Base-by-base conservation (phyloP, 2,113 vertebrate species). In the Verasper variegatus region DNA sequence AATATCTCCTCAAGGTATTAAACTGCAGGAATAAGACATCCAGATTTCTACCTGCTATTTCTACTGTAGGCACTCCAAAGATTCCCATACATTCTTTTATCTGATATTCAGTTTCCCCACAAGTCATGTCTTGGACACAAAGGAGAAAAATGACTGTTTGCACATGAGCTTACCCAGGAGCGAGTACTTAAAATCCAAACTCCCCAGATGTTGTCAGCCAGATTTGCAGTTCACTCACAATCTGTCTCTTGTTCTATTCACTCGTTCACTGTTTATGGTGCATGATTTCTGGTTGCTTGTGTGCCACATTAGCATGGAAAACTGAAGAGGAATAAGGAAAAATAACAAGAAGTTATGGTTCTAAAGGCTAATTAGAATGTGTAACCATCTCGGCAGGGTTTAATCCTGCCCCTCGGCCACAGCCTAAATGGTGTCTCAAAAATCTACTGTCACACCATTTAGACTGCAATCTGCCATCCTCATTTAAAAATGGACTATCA, bases 281-380 rank as follows among this genome's bases (percentile, higher is more conserved):
- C 40, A 24, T 9, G 14, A 20, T 26, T 65, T 21, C 21, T 47
- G 21, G 7, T 26, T 45, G 59, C n/a, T 3, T 40, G 8, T 40
- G 12, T 37, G 18, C 11, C 27, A 37, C 27, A 1, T n/a, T n/a
- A 60, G 9, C 4, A 11, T 27, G 0, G 31, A 59, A 17, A 59
- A 59, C 24, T 27, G 57, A 31, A 18, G 13, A 59, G 15, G 15
- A 51, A 51, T 17, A 18, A 18, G 18, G 12, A 1, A 47, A 51
- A 17, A 18, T 2, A 51, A 51, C 18, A 18, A 2, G 47, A 17
- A 31, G 7, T 18, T 31, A 17, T 31, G 24, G 57, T 62, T 62
- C n/a, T 15, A 62, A 61, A 62, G 35, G 59, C 31, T 62, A 62
- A 62, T 40, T 40, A 62, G 10, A 37, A 62, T 40, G 59, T 11